Percentiles rank a stretch among this genome's conserved stretches.
Evolutionary conservation across 1,140 invertebrate species (phyloP).

Genomic region (Seison nebaliae): DNA sequence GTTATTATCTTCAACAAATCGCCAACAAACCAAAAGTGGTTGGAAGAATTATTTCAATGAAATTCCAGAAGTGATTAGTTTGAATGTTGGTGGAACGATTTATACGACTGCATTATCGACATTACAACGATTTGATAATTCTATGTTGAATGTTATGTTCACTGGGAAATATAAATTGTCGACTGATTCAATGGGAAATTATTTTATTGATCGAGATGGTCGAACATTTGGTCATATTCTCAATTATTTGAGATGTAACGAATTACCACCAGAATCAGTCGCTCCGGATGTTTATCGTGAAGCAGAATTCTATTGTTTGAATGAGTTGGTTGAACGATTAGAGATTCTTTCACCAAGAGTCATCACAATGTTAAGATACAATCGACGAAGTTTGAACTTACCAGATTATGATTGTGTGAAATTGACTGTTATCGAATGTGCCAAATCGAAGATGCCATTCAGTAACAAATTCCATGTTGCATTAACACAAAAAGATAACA

Average conservation of each 20-base stretch:
- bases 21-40: too few relatives aligned
- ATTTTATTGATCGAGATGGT: conserved; percentile 16
- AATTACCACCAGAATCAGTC: conserved; percentile 7
- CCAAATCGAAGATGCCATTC: conserved; percentile 3
- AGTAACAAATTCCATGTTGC: conserved; percentile 11
- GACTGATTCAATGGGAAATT: conserved; percentile 21
- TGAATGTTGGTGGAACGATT: conserved; percentile 23
- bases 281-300: conserved; percentile 9
- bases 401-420: conserved; percentile 12
- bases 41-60: too few relatives aligned
- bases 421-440: conserved; percentile 7
- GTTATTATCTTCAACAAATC: too few relatives aligned
- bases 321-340: conserved; percentile 1
- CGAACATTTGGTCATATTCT: conserved; percentile 10
- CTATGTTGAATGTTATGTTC: conserved; percentile 23
- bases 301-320: conserved; percentile 11
- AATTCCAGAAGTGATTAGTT: conserved; percentile 12
- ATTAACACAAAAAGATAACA: conserved; percentile 12
- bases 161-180: conserved; percentile 22
- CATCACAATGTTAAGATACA: conserved; percentile 7
- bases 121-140: conserved; percentile 18
- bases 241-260: conserved; percentile 8
- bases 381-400: conserved; percentile 6
- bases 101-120: conserved; percentile 23
- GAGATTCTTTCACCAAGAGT: conserved; percentile 6